These are phyloP conservation scores for Drosophila helvetica DNA, from an alignment of 2,888 invertebrate species.

Conservation along the genomic window DNA sequence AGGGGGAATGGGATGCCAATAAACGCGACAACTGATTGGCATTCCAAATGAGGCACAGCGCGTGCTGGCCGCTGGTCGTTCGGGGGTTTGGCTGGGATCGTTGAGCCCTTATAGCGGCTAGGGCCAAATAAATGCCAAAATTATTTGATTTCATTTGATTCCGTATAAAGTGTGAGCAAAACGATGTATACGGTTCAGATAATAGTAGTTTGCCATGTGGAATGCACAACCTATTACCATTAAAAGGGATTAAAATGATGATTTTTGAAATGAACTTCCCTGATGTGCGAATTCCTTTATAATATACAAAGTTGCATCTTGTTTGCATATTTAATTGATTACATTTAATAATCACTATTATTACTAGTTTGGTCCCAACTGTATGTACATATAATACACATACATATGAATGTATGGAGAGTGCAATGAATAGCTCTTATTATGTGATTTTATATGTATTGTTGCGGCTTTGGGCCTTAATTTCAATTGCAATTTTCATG, in stretches of 20 bases:
- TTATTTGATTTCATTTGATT: slow-evolving; percentile 49
- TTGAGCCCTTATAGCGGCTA: slow-evolving; percentile 36
- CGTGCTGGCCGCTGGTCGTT: slow-evolving; percentile 16
- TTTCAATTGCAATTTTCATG: slow-evolving; percentile 48
- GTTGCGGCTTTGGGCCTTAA: slow-evolving; percentile 38
- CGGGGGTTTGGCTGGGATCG: slow-evolving; percentile 41
- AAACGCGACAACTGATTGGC: slow-evolving; percentile 69
- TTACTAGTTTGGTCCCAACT: no score
- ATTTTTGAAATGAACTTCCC: background rate
- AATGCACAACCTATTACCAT: background rate
- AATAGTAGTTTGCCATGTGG: background rate
- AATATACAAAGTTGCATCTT: no score
- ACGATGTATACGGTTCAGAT: slow-evolving; percentile 1
- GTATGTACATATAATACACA: no score
- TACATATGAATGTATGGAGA: slow-evolving; percentile 3
- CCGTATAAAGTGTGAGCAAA: slow-evolving; percentile 18
- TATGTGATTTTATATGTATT: slow-evolving; percentile 1
- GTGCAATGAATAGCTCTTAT: slow-evolving; percentile 18
- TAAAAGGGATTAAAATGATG: background rate
- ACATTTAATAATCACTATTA: background rate
- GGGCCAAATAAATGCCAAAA: slow-evolving; percentile 57
- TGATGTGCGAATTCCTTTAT: no score
- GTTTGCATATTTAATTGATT: background rate
- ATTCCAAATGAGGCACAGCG: slow-evolving; percentile 63
- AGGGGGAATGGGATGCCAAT: slow-evolving; percentile 52